Conservation (phyloP, 2,888 invertebrate species). For the Strigamia maritima region DNA sequence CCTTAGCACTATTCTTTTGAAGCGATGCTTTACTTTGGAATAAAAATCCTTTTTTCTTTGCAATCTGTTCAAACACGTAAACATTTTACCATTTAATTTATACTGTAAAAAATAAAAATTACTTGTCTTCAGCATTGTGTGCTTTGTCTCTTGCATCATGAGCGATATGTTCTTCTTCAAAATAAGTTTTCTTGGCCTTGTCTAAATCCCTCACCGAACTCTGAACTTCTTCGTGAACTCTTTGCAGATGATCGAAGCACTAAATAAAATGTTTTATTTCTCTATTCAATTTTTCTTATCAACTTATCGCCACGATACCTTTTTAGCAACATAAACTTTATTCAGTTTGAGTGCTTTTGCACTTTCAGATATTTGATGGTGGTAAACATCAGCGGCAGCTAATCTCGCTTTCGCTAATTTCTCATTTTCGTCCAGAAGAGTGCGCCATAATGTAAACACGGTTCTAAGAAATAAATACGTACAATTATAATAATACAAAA, state of each 20-base stretch:
- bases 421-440: conserved; percentile 91
- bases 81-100: neutral
- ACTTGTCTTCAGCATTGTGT: conserved; percentile 86
- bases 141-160: conserved; percentile 93
- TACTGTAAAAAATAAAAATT: neutral
- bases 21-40: conserved; percentile 93
- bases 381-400: conserved; percentile 91
- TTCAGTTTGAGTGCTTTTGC: conserved; percentile 78
- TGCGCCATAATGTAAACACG: conserved; percentile 97
- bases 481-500: conserved; percentile 17
- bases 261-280: conserved; percentile 50
- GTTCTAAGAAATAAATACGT: conserved; percentile 64
- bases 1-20: conserved; percentile 96
- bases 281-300: neutral
- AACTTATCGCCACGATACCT: conserved; percentile 46
- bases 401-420: conserved; percentile 83
- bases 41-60: conserved; percentile 90
- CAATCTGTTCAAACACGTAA: conserved; percentile 59
- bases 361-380: conserved; percentile 91
- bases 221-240: conserved; percentile 87
- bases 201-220: conserved; percentile 82
- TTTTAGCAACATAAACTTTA: conserved; percentile 63
- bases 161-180: conserved; percentile 92
- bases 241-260: conserved; percentile 76
- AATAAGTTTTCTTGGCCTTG: conserved; percentile 90